Base-by-base conservation (phyloP, 2,888 invertebrate species). In the Amphipoea oculea region DNA sequence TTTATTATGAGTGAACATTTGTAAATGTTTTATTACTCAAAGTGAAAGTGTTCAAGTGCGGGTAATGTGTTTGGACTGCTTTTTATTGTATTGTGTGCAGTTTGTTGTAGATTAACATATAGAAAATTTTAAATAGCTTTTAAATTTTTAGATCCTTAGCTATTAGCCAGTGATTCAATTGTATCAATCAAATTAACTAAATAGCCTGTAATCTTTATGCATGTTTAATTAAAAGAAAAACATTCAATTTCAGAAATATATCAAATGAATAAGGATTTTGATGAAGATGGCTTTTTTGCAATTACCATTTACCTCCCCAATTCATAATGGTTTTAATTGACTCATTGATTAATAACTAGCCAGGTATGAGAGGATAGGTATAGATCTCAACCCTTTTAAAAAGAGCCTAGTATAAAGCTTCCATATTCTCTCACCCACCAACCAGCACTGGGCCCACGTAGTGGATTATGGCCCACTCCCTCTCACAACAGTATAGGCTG, bases 21-120 rank as follows among this genome's bases (percentile, higher is more conserved):
- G 51, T 62, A 20, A 71, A 71, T 78, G 65, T 82, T 84, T 65
- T 65, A 84, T 79, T 75, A 69, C 57, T n/a, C 45, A 48, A 79
- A 86, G 84, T 65, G 84, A 85, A 85, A 85, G 84, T 85, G 45
- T 62, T 60, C 11, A 69, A 68, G 73, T 79, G 72, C 63, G 66
- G 51, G 63, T 73, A 73, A 73, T 86, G 73, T 48, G 45, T 71
- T 86, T 86, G 60, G 42, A 45, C 60, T 62, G 42, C 4, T 78
- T 79, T 76, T 82, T 72, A 69, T 69, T 74, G 71, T 72, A 69
- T 69, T 74, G 71, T 78, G 42, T 14, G 40, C 69, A 42, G 29
- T 42, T 40, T 69, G 29, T 72, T 68, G 20, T 85, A 82, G 23
- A 74, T 74, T 23, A 48, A 17, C 29, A 40, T 5, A 20, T 76